These are phyloP conservation scores for Takifugu rubripes DNA, from an alignment of 2,797 vertebrate species.

Conservation along the genomic window DNA sequence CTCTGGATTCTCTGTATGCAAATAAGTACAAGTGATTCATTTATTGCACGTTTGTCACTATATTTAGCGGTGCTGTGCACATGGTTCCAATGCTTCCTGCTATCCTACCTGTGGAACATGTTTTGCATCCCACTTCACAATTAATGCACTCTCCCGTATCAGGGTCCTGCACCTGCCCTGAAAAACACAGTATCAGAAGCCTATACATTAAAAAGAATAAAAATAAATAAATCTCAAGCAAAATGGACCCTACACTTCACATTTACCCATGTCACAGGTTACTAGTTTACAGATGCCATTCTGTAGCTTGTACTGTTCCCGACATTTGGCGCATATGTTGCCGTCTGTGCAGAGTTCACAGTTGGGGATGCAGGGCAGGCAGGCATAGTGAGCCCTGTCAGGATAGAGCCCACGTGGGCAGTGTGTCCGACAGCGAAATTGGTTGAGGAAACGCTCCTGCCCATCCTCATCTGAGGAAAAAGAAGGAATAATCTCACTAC, in stretches of 20 bases:
- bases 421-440: slow-evolving; percentile 78
- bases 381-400: slow-evolving; percentile 73
- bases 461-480: slow-evolving; percentile 76
- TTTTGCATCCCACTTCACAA: slow-evolving; percentile 77
- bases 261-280: slow-evolving; percentile 71
- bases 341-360: slow-evolving; percentile 81
- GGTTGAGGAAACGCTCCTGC: slow-evolving; percentile 77
- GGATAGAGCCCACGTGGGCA: slow-evolving; percentile 77
- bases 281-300: slow-evolving; percentile 72
- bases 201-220: neutral
- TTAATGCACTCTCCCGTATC: slow-evolving; percentile 79
- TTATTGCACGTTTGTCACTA: slow-evolving; percentile 9
- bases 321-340: slow-evolving; percentile 79
- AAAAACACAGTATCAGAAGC: slow-evolving; percentile 20
- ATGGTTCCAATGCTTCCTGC: neutral
- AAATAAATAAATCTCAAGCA: slow-evolving; percentile 4
- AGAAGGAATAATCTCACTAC: slow-evolving; percentile 10
- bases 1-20: slow-evolving; percentile 69
- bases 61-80: slow-evolving; percentile 1
- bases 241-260: slow-evolving; percentile 3
- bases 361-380: slow-evolving; percentile 76
- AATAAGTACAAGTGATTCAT: slow-evolving; percentile 44
- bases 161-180: slow-evolving; percentile 80
- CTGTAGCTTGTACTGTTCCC: slow-evolving; percentile 75
- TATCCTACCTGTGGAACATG: slow-evolving; percentile 74